Evolutionary conservation across 2,797 vertebrate genomes (phyloP), one percentile per base, ranked within the genome.

Genomic region (Gadopsis marmoratus): DNA sequence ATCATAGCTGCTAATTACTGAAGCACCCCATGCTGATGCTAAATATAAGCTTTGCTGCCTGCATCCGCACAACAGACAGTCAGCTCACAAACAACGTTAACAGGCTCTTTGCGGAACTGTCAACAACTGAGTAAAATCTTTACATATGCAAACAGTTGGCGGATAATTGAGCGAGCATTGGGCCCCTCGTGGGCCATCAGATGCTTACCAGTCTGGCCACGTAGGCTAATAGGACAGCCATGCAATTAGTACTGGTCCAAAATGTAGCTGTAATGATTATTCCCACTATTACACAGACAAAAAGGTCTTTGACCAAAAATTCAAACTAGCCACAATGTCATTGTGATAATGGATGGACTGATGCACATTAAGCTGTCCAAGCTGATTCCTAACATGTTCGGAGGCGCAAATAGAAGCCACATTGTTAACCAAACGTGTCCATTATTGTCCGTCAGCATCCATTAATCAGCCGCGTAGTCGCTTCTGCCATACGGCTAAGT

Each of bases 211-310:
- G 76, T 87, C 87, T 80, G 81, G 67, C 86, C 82, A 84, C 73
- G 41, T 86, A 71, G 78, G 55, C 74, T 76, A 81, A 85, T 60
- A 75, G 86, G 70, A 58, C 81, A 79, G 62, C 81, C 59, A 67
- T 80, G 83, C 77, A 90, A 90, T 90, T 91, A 91, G 80, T 39
- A 43, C 10, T 77, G 78, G 76, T 76, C 56, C 39, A 85, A 85
- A 83, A 83, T 87, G 76, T 54, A 76, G 86, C 71, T 80, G 66
- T 88, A 89, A 87, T 91, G 82, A 92, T 88, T 82, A 90, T 87
- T 88, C 75, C 78, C 72, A 75, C 81, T 72, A 87, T 86, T 80
- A 81, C 45, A 77, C 64, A 67, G 61, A 89, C 78, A 87, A 82
- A 82, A 89, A 68, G 37, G 60, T 37, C 84, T 83, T 70, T 67